phyloP scores from a whole-genome alignment of 2,888 invertebrate genomes.

The Geophilus truncorum region DNA sequence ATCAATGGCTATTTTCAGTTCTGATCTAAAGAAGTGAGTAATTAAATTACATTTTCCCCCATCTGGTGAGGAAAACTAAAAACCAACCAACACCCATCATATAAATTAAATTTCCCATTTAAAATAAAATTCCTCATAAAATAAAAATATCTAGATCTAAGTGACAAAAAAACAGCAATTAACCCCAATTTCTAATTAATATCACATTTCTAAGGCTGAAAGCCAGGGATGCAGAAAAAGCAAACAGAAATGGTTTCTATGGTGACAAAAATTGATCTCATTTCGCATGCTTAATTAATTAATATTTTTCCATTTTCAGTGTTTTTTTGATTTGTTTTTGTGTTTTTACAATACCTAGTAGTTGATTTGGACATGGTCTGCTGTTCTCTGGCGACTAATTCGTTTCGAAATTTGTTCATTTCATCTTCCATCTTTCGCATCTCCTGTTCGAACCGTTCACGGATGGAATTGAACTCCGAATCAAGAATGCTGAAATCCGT shows the following conservation, averaged over 20 bases:
- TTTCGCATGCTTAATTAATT: neutral
- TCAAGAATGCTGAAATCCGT: slow-evolving; percentile 94
- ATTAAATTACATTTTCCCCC: neutral
- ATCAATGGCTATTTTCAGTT: too few species aligned
- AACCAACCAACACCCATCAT: neutral
- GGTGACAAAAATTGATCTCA: neutral
- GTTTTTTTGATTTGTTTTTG: neutral
- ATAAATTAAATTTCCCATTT: too few species aligned
- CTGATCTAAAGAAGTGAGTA: too few species aligned
- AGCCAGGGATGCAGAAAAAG: neutral
- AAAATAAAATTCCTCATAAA: too few species aligned
- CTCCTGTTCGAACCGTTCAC: slow-evolving; percentile 91
- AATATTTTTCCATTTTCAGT: too few species aligned
- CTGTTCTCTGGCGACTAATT: slow-evolving; percentile 86
- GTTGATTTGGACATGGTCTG: slow-evolving; percentile 72
- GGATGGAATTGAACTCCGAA: slow-evolving; percentile 91
- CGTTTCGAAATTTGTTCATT: slow-evolving; percentile 90
- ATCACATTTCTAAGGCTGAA: too few species aligned
- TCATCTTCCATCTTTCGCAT: slow-evolving; percentile 99
- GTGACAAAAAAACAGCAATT: too few species aligned
- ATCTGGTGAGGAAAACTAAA: neutral
- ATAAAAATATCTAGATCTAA: too few species aligned
- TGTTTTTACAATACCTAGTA: slow-evolving; percentile 33
- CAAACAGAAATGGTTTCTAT: neutral
- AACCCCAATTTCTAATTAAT: too few species aligned